Evolutionary conservation across 2,113 vertebrate genomes (phyloP), one percentile per base, ranked within the genome.

Genomic region (Numida meleagris): DNA sequence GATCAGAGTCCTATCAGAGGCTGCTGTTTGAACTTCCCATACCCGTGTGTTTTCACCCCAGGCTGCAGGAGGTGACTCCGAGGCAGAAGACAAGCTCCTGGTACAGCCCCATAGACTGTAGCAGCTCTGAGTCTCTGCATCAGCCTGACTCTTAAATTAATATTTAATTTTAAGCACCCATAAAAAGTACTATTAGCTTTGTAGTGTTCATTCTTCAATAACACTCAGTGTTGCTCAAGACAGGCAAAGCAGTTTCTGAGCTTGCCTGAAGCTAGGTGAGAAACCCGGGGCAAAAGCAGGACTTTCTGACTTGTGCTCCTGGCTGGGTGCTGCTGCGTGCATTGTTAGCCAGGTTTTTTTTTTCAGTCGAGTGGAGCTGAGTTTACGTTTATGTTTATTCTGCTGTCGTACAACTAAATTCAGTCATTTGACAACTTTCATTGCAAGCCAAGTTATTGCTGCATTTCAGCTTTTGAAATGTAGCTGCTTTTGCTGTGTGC

Each of bases 311-410:
- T 43, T 15, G 8, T 34, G 27, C 46, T 34, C 14, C 73, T 72
- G 51, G 43, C 66, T 70, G 16, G 6, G 5, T 50, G 33, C 53
- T 80, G 43, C 43, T 62, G 38, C 78, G 82, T 74, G 29, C 61
- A 29, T 29, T 55, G 23, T n/a, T 74, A 68, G 43, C 46, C 25
- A 3, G 25, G 74, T 50, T 19, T 62, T 82, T 82, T 67, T 8
- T 19, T n/a, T 43, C 34, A 31, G 20, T 6, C 50, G 59, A 33
- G 16, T 74, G 86, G 68, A 85, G 61, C 33, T 81, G 61, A 84
- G 61, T 75, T 92, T 68, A 82, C 92, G 62, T 89, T 95, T 96
- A 46, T 96, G 87, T 95, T 95, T 93, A 75, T 88, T 96, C 58
- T 78, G 24, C 80, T 84, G 90, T 92, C 0, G 16, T 78, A 65